Conservation (phyloP, 2,113 vertebrate species). For the Micromys minutus region DNA sequence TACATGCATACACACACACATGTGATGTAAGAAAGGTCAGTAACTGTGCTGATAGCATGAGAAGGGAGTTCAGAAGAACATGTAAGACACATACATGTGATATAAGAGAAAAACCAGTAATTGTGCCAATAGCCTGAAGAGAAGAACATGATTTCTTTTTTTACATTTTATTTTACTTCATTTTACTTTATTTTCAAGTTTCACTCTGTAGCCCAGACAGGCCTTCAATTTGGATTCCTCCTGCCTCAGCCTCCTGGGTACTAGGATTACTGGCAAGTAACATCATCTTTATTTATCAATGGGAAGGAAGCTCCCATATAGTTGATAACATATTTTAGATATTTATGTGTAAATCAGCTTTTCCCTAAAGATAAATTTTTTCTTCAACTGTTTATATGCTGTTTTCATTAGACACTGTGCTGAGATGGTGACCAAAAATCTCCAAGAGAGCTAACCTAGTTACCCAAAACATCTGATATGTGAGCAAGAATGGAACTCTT, state of each 20-base stretch:
- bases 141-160: not conserved
- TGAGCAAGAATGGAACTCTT: conserved; percentile 23
- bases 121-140: not conserved
- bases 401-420: not conserved
- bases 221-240: not conserved
- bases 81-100: not conserved
- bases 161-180: not conserved
- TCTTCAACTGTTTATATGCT: not conserved
- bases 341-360: not conserved
- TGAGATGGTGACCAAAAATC: not conserved
- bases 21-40: not conserved
- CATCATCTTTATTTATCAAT: not conserved
- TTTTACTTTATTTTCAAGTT: not conserved
- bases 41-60: not conserved
- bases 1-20: no score
- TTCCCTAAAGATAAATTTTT: not conserved
- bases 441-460: not conserved
- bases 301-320: not conserved
- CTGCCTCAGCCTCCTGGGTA: not conserved
- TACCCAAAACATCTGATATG: not conserved
- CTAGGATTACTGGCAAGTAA: not conserved
- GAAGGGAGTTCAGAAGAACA: not conserved
- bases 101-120: not conserved
- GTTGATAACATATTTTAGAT: not conserved
- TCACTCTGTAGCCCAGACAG: not conserved